These are phyloP conservation scores for Apodemia mormo DNA, from an alignment of 2,888 invertebrate species.

Conservation along the genomic window DNA sequence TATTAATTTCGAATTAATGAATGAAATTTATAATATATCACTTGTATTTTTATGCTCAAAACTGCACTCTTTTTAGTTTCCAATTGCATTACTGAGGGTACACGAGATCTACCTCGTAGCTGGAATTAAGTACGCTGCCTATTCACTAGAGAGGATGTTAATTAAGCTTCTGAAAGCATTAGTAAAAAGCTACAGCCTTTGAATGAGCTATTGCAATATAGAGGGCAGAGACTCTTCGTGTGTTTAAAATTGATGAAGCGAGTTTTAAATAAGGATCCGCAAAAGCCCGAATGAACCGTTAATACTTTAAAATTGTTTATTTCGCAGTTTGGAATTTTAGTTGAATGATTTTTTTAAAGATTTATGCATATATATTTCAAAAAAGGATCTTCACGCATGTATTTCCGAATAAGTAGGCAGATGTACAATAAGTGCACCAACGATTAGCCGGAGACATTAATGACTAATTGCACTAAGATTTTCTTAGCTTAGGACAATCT, in stretches of 20 bases:
- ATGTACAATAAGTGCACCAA: too few species aligned
- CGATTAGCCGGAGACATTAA: too few species aligned
- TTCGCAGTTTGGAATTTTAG: not conserved
- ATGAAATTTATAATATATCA: not conserved
- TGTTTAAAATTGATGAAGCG: constrained; percentile 59
- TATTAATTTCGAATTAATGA: too few species aligned
- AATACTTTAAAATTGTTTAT: constrained; percentile 14
- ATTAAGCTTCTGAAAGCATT: constrained; percentile 73
- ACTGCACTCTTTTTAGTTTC: constrained; percentile 27
- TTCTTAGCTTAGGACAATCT: too few species aligned
- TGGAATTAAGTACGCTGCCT: constrained; percentile 61
- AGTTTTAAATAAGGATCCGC: constrained; percentile 30
- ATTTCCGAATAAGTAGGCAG: too few species aligned
- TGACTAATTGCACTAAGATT: too few species aligned
- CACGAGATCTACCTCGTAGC: constrained; percentile 44
- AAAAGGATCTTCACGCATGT: too few species aligned
- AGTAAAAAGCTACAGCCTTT: constrained; percentile 67
- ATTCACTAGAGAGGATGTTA: constrained; percentile 71
- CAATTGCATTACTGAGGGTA: constrained; percentile 41
- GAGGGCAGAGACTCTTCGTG: constrained; percentile 41
- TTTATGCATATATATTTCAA: constrained; percentile 37
- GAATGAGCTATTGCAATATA: constrained; percentile 54
- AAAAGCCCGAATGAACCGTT: constrained; percentile 1
- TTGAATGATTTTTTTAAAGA: constrained; percentile 44
- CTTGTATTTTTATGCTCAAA: constrained; percentile 4